phyloP scores from a whole-genome alignment of 2,888 invertebrate species.

The Cataglyphis altisquamis region DNA sequence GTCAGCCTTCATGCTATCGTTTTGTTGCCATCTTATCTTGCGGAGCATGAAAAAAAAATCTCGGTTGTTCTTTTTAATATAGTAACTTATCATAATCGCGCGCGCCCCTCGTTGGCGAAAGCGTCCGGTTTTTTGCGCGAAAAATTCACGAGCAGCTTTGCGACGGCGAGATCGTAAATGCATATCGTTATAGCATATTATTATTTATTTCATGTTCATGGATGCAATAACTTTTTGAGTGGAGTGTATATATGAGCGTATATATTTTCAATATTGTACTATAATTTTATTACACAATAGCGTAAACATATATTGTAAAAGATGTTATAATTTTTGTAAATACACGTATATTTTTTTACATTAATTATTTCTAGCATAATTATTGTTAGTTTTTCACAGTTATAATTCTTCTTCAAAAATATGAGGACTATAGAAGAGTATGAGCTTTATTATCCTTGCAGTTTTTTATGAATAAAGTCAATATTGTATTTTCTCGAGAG shows the following conservation, averaged over 20 bases:
- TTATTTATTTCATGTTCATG: conserved; percentile 20
- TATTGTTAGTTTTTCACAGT: not conserved
- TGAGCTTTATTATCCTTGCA: conserved; percentile 24
- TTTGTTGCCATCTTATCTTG: conserved; percentile 70
- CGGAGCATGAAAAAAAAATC: conserved; percentile 65
- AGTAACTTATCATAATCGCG: conserved; percentile 73
- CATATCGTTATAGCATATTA: conserved; percentile 23
- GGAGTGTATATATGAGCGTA: not conserved
- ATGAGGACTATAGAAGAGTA: not conserved
- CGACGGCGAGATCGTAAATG: not conserved
- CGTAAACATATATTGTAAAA: no score
- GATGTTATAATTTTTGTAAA: not conserved
- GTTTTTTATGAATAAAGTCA: conserved; percentile 35
- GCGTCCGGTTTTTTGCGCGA: conserved; percentile 27
- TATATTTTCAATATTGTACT: not conserved
- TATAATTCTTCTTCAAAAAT: conserved; percentile 11
- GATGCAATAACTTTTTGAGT: conserved; percentile 3
- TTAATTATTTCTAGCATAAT: conserved; percentile 5
- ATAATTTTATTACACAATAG: not conserved
- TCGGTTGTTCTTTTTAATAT: conserved; percentile 54
- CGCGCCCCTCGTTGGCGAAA: conserved; percentile 39
- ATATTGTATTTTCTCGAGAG: conserved; percentile 22
- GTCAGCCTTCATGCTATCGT: conserved; percentile 72
- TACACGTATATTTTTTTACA: not conserved
- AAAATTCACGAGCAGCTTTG: conserved; percentile 46